Percentiles rank a stretch among this genome's conserved stretches.
These are phyloP conservation scores for Distichodus sexfasciatus DNA, from an alignment of 2,797 vertebrate genomes.

Conservation along the genomic window DNA sequence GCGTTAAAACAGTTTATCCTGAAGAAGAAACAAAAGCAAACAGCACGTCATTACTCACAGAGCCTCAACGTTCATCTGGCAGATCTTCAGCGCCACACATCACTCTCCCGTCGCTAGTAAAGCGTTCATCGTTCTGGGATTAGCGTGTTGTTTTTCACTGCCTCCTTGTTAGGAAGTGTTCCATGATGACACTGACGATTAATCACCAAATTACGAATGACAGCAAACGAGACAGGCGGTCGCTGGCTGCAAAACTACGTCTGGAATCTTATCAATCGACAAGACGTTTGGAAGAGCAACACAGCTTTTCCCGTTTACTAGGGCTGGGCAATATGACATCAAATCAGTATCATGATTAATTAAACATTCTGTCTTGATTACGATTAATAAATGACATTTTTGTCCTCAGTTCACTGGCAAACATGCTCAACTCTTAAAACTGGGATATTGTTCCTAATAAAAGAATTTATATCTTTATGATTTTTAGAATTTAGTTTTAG, in stretches of 20 bases:
- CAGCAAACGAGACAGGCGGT: not conserved
- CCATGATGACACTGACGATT: not conserved
- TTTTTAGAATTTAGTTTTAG: too few species aligned
- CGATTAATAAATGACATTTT: too few species aligned
- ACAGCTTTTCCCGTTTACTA: too few species aligned
- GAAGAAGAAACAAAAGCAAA: slow-evolving; percentile 45
- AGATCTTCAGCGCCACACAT: not conserved
- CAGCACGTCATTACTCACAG: slow-evolving; percentile 49
- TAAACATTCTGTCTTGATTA: too few species aligned
- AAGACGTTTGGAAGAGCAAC: too few species aligned
- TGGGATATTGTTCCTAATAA: too few species aligned
- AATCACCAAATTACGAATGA: not conserved
- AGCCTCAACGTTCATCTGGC: slow-evolving; percentile 39
- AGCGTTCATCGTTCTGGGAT: not conserved
- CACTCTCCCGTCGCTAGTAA: not conserved
- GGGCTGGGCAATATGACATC: too few species aligned
- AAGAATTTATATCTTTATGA: too few species aligned
- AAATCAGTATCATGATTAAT: too few species aligned
- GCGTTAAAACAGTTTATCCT: slow-evolving; percentile 99
- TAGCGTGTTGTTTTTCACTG: not conserved
- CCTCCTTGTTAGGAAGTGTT: not conserved
- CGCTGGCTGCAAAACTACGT: not conserved
- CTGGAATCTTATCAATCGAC: not conserved
- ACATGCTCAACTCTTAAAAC: too few species aligned
- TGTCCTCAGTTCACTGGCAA: too few species aligned